These are phyloP conservation scores for Scaptomyza graminum DNA, from an alignment of 1,140 invertebrate species.

Conservation along the genomic window DNA sequence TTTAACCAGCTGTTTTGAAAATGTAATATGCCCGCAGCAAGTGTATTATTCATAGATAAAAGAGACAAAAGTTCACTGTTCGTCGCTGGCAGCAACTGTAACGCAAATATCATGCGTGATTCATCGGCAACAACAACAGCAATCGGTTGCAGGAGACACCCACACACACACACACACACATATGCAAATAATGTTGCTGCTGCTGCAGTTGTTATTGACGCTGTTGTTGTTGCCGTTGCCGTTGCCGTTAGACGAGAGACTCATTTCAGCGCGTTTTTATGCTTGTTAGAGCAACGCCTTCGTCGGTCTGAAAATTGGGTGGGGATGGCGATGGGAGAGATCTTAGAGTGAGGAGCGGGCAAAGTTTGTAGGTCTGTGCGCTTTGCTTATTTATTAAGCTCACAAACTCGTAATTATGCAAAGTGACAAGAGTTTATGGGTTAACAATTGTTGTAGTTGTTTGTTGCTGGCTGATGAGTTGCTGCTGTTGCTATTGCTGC, in stretches of 20 bases:
- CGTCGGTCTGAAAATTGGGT: constrained; percentile 30
- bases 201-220: background rate
- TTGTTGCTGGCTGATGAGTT: constrained; percentile 16
- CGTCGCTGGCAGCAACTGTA: constrained; percentile 39
- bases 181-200: constrained; percentile 58
- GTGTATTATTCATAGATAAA: constrained; percentile 13
- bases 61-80: constrained; percentile 59
- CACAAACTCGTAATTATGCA: constrained; percentile 72
- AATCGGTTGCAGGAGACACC: constrained; percentile 47
- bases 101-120: constrained; percentile 73
- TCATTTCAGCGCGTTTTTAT: constrained; percentile 48
- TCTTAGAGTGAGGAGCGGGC: background rate
- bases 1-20: background rate
- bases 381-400: constrained; percentile 72
- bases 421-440: constrained; percentile 55
- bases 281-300: constrained; percentile 74
- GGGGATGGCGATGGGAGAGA: background rate
- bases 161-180: constrained; percentile 44
- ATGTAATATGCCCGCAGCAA: background rate
- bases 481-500: constrained; percentile 7
- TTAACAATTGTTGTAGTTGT: constrained; percentile 24
- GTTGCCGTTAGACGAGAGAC: constrained; percentile 36
- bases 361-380: constrained; percentile 21
- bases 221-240: background rate
- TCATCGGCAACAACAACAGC: constrained; percentile 54